Conservation (phyloP, 2,113 vertebrate genomes). For the Marmota monax region DNA sequence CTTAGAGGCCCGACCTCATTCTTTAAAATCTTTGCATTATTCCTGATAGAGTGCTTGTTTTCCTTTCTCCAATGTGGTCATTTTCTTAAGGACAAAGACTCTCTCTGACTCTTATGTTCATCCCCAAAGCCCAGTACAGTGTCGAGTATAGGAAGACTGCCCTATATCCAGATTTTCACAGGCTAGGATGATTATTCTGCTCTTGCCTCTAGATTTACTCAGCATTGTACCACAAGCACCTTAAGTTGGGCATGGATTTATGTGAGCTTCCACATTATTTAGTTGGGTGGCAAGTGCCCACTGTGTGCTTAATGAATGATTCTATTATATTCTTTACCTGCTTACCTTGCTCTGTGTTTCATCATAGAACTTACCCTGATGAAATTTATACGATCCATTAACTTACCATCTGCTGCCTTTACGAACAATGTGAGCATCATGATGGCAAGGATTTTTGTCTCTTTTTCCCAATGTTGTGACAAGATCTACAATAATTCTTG, state of each 20-base stretch:
- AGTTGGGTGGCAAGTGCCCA: not conserved
- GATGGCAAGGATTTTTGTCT: not conserved
- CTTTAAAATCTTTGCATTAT: not conserved
- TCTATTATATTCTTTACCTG: not conserved
- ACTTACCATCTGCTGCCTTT: not conserved
- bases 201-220: not conserved
- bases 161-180: too few relatives aligned
- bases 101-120: not conserved
- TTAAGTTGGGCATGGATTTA: not conserved
- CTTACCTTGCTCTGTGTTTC: not conserved
- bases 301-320: not conserved
- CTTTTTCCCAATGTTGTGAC: too few relatives aligned
- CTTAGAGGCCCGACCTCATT: not conserved
- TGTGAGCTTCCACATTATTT: not conserved
- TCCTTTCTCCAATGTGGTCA: not conserved
- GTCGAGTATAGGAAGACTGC: not conserved
- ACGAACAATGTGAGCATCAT: not conserved
- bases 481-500: too few relatives aligned
- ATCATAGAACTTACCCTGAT: not conserved
- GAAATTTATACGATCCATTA: not conserved
- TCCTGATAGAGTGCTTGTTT: not conserved
- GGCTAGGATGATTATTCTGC: too few relatives aligned
- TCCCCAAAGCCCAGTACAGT: not conserved
- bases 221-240: not conserved
- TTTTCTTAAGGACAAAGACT: not conserved